Evolutionary conservation across 2,888 invertebrate species (phyloP).

Genomic region (Campaea margaritaria): DNA sequence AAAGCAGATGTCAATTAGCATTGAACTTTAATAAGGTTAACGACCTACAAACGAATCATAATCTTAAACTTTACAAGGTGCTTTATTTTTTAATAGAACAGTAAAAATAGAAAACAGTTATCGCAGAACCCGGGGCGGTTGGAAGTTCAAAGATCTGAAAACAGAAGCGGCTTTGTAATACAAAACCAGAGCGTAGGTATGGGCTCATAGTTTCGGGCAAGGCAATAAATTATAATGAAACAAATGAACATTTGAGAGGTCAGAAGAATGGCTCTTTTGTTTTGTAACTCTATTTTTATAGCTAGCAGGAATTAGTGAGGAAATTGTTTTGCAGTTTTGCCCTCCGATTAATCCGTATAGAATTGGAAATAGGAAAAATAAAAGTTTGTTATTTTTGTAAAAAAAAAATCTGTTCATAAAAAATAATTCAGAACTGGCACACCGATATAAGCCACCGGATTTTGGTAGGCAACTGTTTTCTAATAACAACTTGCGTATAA

Average conservation of each 20-base stretch:
- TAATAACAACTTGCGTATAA: no score
- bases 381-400: no score
- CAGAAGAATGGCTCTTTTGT: slow-evolving; percentile 17
- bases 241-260: slow-evolving; percentile 12
- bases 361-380: no score
- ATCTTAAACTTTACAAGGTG: slow-evolving; percentile 1
- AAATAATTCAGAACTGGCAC: no score
- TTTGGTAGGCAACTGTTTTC: no score
- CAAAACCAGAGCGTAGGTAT: slow-evolving; percentile 15
- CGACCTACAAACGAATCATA: background rate
- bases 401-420: no score
- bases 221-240: slow-evolving; percentile 29
- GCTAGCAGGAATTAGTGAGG: background rate
- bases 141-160: slow-evolving; percentile 36
- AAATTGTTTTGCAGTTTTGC: no score
- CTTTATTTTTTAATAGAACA: slow-evolving; percentile 21
- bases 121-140: slow-evolving; percentile 4
- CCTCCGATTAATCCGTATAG: no score
- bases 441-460: no score
- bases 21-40: background rate
- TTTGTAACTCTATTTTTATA: background rate
- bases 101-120: slow-evolving; percentile 25
- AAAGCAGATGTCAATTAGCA: no score
- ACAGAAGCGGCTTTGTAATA: slow-evolving; percentile 37
- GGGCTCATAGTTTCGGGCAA: slow-evolving; percentile 24